Evolutionary conservation across 92 coral and sea anemone genomes (phyloP), one percentile per base, ranked within the genome.

Genomic region (Micromussa lordhowensis): DNA sequence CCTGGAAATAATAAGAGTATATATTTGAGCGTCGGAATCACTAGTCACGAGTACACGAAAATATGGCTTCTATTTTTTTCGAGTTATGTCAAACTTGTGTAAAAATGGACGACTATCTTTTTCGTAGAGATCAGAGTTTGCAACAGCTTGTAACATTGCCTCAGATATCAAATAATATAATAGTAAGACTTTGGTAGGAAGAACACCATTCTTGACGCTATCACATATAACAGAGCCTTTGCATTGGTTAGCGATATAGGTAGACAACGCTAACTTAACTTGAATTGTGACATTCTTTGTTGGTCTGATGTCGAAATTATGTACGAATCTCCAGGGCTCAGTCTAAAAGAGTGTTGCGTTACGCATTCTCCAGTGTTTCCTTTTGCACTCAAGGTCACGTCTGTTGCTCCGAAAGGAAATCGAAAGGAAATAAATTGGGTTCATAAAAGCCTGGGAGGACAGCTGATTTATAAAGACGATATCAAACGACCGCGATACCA

Each of bases 141-240:
- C 82, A 29, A 28, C 68, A 51, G 82, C 82, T 78, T 78, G 66
- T 40, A 78, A 51, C 29, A 53, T 78, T 78, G 64, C 28, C 44
- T 21, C 76, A 87, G 29, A 68, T 81, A 76, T 83, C 91, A 51
- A 80, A 87, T 29, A 61, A 63, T 61, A 81, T 58, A 71, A 79
- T 36, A 36, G 38, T 40, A 40, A 40, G 48, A 40, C 48, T 40
- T 40, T 40, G 48, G 48, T 40, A 4, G 48, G 48, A 68, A 80
- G 86, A 87, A 66, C 29, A 34, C 66, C 51, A 32, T 17, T 55
- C 86, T 16, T 87, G 81, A 77, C 81, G 28, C 81, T 48, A 12
- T 77, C 81, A 77, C 64, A 24, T 77, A 19, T 48, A 40, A 44
- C 81, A 44, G 35, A 77, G n/a, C 59, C 59, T 48, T 49, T 21